Percentiles rank a stretch among this genome's conserved stretches.
These are phyloP conservation scores for Tetraodon nigroviridis DNA, from an alignment of 2,113 vertebrate species.

Conservation along the genomic window DNA sequence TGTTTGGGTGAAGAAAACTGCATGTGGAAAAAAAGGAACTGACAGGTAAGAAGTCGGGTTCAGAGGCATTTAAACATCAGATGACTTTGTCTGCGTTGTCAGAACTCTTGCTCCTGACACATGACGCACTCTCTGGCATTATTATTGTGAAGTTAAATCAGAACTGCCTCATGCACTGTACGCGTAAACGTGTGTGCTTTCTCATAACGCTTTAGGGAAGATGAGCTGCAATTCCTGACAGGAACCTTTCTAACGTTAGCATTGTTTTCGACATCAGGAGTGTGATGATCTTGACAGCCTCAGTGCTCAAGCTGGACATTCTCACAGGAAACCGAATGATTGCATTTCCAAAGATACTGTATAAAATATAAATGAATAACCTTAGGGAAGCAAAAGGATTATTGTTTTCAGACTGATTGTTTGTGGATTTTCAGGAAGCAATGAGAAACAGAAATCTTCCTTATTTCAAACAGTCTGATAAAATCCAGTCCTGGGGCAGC, in stretches of 20 bases:
- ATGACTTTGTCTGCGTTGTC: no score
- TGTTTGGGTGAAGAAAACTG: no score
- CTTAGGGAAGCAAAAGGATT: constrained; percentile 5
- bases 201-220: not conserved
- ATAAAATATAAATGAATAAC: constrained; percentile 32
- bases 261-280: constrained; percentile 20
- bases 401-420: not conserved
- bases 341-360: constrained; percentile 1
- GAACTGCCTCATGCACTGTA: not conserved
- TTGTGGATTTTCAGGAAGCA: not conserved
- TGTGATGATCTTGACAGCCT: constrained; percentile 35
- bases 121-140: not conserved
- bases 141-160: constrained; percentile 4
- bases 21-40: no score
- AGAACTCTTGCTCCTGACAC: not conserved
- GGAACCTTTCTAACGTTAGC: constrained; percentile 23
- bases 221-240: constrained; percentile 34
- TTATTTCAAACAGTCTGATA: not conserved
- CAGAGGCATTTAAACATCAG: no score
- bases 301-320: not conserved
- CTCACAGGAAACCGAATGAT: constrained; percentile 3
- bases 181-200: not conserved
- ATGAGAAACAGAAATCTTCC: not conserved
- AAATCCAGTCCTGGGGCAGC: not conserved
- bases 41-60: no score